phyloP scores from a whole-genome alignment of 1,140 invertebrate genomes.

The Pogonomyrmex californicus region DNA sequence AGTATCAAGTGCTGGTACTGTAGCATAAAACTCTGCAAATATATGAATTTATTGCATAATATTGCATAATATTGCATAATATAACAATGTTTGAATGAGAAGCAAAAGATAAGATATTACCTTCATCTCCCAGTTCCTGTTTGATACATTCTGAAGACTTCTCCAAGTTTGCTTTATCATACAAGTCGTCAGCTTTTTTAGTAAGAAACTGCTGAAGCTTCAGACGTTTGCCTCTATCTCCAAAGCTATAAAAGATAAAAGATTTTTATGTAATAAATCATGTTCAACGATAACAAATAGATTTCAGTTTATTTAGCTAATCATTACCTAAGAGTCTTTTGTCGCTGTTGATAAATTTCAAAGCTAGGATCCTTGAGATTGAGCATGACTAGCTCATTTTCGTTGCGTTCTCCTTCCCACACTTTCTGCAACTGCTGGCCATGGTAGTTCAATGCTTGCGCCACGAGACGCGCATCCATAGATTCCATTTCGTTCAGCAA shows the following conservation, averaged over 20 bases:
- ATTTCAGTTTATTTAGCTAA: too few species aligned
- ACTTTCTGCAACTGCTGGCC: conserved; percentile 94
- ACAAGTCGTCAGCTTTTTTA: conserved; percentile 92
- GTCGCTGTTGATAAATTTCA: conserved; percentile 92
- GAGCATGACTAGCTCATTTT: conserved; percentile 90
- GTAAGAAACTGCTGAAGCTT: conserved; percentile 94
- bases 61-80: conserved; percentile 9
- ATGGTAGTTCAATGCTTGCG: conserved; percentile 93
- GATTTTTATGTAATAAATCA: not conserved
- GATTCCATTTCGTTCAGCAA: conserved; percentile 81
- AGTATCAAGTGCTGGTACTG: conserved; percentile 95
- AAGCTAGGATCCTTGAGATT: conserved; percentile 91
- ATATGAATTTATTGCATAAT: conserved; percentile 46
- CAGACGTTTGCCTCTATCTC: conserved; percentile 93
- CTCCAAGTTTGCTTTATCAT: conserved; percentile 88
- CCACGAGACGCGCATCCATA: conserved; percentile 90
- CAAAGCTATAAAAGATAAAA: conserved; percentile 88
- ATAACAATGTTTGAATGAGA: too few species aligned
- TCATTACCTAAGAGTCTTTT: conserved; percentile 89
- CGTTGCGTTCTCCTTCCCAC: conserved; percentile 93
- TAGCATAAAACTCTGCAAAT: conserved; percentile 92
- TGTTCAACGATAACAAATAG: not conserved
- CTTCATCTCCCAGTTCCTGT: conserved; percentile 84
- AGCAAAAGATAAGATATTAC: conserved; percentile 70
- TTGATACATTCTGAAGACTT: conserved; percentile 84